These are phyloP conservation scores for Malurus leucopterus DNA, from an alignment of 2,797 vertebrate species.

Conservation along the genomic window DNA sequence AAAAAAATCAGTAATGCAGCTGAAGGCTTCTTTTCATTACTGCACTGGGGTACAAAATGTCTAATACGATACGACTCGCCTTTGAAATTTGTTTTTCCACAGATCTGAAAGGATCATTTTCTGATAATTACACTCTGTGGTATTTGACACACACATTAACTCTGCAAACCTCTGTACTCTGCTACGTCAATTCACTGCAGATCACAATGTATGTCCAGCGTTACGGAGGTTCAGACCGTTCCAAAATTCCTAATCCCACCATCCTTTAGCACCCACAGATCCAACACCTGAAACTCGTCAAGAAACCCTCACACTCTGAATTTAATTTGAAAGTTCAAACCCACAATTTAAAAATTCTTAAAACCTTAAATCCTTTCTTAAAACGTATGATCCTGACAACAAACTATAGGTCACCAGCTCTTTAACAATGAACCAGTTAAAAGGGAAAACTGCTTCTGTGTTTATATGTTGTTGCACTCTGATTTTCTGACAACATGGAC, in stretches of 20 bases:
- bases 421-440: neutral
- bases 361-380: neutral
- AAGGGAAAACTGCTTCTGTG: neutral
- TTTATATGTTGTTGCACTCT: neutral
- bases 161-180: neutral
- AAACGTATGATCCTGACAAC: neutral
- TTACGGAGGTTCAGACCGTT: neutral
- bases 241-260: rapidly evolving
- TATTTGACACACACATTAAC: neutral
- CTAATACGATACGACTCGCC: neutral
- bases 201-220: neutral
- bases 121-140: neutral
- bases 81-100: neutral
- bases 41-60: neutral
- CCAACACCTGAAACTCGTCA: neutral
- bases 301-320: neutral
- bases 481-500: neutral
- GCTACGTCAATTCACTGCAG: neutral
- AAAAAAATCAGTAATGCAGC: neutral
- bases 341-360: neutral
- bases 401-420: neutral
- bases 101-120: neutral
- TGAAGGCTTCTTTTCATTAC: neutral
- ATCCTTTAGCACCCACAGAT: neutral
- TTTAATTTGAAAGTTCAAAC: neutral